Conservation (phyloP, 1,140 invertebrate genomes). For the Myzus persicae region DNA sequence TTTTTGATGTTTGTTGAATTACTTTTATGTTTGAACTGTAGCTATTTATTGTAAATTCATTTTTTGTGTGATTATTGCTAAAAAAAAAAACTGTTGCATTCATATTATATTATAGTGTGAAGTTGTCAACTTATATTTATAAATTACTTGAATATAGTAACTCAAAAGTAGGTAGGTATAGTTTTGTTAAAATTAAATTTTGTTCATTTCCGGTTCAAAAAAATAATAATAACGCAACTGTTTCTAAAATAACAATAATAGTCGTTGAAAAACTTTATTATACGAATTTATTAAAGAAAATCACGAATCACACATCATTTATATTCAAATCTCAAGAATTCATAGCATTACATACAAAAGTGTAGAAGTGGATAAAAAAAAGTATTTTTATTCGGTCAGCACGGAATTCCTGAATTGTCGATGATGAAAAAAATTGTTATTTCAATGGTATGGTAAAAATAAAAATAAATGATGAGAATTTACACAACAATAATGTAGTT, state of each 20-base stretch:
- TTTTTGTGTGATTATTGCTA: not conserved
- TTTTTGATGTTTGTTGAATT: not conserved
- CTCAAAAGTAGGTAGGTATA: not conserved
- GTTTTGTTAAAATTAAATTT: conserved; percentile 16
- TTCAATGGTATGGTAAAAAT: no score
- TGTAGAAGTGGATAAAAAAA: not conserved
- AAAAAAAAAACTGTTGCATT: not conserved
- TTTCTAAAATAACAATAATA: not conserved
- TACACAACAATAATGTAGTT: conserved; percentile 42
- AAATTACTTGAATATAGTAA: not conserved
- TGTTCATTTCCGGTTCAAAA: not conserved
- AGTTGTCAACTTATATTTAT: not conserved
- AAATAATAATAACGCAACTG: not conserved
- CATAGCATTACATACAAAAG: not conserved
- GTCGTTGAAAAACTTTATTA: not conserved
- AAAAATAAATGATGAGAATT: not conserved
- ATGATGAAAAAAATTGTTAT: conserved; percentile 12
- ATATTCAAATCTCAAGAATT: conserved; percentile 17
- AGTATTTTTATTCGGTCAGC: not conserved
- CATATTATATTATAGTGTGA: not conserved
- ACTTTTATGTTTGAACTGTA: no score
- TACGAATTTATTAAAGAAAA: not conserved
- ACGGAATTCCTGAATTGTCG: not conserved
- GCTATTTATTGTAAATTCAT: not conserved
- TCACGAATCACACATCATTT: not conserved